These are phyloP conservation scores for Lissonota sp. DNA, from an alignment of 2,888 invertebrate species.

Conservation along the genomic window DNA sequence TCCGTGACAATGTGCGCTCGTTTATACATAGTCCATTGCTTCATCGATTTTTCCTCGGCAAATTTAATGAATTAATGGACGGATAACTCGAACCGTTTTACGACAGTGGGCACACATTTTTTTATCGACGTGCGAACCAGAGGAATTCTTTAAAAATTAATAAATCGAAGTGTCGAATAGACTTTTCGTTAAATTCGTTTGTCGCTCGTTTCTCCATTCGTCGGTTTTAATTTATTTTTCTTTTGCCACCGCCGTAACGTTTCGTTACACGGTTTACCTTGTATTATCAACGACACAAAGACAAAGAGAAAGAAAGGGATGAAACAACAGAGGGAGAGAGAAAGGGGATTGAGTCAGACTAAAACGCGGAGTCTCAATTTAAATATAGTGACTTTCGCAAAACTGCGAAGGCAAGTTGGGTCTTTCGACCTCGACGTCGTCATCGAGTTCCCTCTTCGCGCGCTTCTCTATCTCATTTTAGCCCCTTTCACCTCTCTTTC, in stretches of 20 bases:
- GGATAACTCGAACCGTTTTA: conserved; percentile 8
- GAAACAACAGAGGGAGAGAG: conserved; percentile 18
- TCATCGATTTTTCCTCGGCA: conserved; percentile 48
- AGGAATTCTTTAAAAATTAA: too few species aligned
- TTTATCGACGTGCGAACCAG: too few species aligned
- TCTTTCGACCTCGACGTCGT: conserved; percentile 52
- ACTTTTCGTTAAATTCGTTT: neutral
- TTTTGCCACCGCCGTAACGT: conserved; percentile 35
- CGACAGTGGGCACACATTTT: too few species aligned
- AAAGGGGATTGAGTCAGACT: conserved; percentile 17
- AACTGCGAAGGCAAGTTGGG: conserved; percentile 31
- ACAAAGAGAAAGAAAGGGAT: conserved; percentile 10
- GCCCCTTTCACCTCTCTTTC: conserved; percentile 14
- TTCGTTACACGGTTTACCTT: conserved; percentile 10
- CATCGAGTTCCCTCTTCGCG: conserved; percentile 24
- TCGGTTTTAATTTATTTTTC: conserved; percentile 26
- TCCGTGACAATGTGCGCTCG: conserved; percentile 17
- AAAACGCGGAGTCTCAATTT: conserved; percentile 34
- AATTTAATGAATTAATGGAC: conserved; percentile 52
- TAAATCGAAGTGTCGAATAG: neutral
- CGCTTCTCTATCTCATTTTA: neutral
- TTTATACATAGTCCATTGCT: neutral
- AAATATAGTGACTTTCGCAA: conserved; percentile 59
- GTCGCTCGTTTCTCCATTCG: conserved; percentile 14
- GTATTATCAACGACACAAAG: conserved; percentile 1